Evolutionary conservation across 2,888 invertebrate species (phyloP).

Genomic region (Sminthurides aquaticus): DNA sequence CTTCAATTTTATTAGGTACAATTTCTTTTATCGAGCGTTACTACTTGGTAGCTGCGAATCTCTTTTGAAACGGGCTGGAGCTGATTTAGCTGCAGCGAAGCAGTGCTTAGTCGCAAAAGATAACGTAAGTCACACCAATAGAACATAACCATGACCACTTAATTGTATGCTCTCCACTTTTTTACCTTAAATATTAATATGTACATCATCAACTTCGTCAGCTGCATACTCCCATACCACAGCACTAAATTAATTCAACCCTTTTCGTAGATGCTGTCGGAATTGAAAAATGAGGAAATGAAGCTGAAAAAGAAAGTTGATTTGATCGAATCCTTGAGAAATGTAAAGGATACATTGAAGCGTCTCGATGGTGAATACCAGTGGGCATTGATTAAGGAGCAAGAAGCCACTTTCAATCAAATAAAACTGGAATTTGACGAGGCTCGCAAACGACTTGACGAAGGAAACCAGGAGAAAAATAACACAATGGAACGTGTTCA

Average conservation of each 20-base stretch:
- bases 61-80: background rate
- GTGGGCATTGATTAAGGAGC: conserved; percentile 15
- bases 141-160: too few relatives aligned
- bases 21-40: conserved; percentile 7
- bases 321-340: background rate
- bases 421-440: conserved; percentile 8
- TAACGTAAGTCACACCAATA: too few relatives aligned
- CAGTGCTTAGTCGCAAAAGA: background rate
- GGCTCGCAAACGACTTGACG: background rate
- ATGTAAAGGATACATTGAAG: background rate
- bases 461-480: background rate
- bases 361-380: conserved; percentile 11
- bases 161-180: too few relatives aligned
- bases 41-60: conserved; percentile 6
- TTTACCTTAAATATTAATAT: too few relatives aligned
- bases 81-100: background rate
- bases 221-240: too few relatives aligned
- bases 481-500: conserved; percentile 8
- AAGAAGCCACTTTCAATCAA: conserved; percentile 6
- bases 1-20: background rate
- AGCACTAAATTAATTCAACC: too few relatives aligned
- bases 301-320: conserved; percentile 3
- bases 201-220: too few relatives aligned
- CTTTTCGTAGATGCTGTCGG: background rate
- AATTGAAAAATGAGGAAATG: background rate